Evolutionary conservation across 2,797 vertebrate genomes (phyloP).

Genomic region (Dermochelys coriacea): DNA sequence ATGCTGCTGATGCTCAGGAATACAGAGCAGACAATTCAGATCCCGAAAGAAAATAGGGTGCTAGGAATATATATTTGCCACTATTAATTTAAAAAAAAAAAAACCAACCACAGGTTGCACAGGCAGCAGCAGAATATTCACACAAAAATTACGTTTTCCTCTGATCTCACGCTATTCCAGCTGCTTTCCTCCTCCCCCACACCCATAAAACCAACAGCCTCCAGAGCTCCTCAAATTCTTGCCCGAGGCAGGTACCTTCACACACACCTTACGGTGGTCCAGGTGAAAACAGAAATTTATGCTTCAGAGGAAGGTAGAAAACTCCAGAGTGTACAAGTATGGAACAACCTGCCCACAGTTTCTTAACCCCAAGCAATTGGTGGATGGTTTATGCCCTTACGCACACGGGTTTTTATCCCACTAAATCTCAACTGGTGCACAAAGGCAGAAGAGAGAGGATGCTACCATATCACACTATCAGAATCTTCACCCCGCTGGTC

Average conservation of each 20-base stretch:
- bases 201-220: neutral
- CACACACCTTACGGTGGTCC: neutral
- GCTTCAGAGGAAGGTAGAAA: neutral
- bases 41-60: neutral
- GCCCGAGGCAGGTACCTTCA: neutral
- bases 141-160: neutral
- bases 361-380: neutral
- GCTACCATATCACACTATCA: neutral
- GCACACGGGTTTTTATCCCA: neutral
- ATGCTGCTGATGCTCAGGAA: neutral
- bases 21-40: neutral
- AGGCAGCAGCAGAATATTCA: neutral
- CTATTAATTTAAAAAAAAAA: accelerated
- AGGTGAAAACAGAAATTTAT: neutral
- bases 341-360: neutral
- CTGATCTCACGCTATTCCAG: neutral
- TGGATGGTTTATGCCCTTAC: neutral
- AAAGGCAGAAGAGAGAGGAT: neutral
- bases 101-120: accelerated
- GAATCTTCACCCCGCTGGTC: neutral
- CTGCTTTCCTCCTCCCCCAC: neutral
- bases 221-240: neutral
- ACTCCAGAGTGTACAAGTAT: neutral
- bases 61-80: neutral
- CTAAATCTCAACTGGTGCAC: neutral